Conservation (phyloP, 2,113 vertebrate species). For the Megaptera novaeangliae region DNA sequence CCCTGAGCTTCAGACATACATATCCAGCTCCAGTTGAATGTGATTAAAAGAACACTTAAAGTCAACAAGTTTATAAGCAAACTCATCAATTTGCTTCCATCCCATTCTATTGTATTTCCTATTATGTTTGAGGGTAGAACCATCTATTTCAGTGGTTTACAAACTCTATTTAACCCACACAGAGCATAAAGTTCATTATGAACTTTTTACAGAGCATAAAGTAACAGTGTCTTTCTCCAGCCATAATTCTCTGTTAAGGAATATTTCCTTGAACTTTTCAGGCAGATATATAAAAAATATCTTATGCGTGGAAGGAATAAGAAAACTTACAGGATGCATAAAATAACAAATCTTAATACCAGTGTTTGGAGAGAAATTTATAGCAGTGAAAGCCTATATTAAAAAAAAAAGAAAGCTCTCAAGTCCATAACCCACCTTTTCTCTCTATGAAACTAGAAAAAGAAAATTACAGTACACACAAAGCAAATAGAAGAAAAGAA, state of each 20-base stretch:
- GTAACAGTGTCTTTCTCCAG: background rate
- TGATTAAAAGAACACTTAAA: background rate
- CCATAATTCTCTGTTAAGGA: background rate
- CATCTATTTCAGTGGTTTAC: background rate
- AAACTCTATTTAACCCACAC: background rate
- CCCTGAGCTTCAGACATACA: background rate
- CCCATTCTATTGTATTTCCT: background rate
- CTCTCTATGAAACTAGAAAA: background rate
- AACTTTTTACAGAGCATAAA: background rate
- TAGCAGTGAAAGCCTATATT: background rate
- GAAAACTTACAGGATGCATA: background rate
- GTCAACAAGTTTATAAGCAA: background rate
- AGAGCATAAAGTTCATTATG: background rate
- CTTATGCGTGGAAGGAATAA: background rate
- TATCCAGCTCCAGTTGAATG: rapidly evolving
- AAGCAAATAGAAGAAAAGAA: background rate
- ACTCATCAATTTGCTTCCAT: background rate
- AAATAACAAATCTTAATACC: background rate
- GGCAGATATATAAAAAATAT: background rate
- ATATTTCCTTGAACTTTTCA: background rate
- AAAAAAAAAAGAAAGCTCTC: background rate
- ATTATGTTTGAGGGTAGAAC: background rate
- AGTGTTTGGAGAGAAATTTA: background rate
- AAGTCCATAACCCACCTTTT: background rate
- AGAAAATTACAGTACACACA: background rate